Evolutionary conservation across 2,113 vertebrate genomes (phyloP).

Genomic region (Crotalus viridis): DNA sequence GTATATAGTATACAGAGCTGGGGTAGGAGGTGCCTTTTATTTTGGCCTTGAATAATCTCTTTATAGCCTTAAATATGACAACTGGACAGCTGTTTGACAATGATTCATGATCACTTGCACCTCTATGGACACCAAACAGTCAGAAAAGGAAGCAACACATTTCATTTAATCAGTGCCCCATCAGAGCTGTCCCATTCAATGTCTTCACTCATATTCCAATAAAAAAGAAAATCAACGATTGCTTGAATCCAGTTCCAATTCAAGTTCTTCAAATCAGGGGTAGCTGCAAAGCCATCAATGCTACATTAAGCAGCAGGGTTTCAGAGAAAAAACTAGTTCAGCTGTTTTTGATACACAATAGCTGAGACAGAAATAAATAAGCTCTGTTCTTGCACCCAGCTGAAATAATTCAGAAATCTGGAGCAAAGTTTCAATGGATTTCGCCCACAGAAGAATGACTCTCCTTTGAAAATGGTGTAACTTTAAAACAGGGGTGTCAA

Average conservation of each 20-base stretch:
- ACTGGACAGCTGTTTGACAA: not conserved
- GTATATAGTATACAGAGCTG: not conserved
- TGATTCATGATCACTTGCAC: not conserved
- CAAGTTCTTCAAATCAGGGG: not conserved
- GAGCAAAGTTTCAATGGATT: not conserved
- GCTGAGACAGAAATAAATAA: not conserved
- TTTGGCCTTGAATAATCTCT: not conserved
- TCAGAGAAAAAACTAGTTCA: not conserved
- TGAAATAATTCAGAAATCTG: not conserved
- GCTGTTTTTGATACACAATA: not conserved
- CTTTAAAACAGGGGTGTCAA: not conserved
- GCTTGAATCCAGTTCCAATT: not conserved
- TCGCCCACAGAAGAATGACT: not conserved
- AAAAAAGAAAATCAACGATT: not conserved
- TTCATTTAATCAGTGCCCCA: not conserved
- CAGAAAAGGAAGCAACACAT: not conserved
- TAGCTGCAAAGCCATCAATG: not conserved
- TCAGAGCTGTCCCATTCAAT: not conserved
- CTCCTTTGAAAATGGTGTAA: not conserved
- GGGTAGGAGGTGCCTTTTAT: not conserved
- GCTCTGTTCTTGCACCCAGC: not conserved
- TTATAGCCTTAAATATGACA: not conserved
- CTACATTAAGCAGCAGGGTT: not conserved
- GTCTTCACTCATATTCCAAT: not conserved
- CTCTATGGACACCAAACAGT: not conserved